These are phyloP conservation scores for Lottia gigantea DNA, from an alignment of 2,888 invertebrate species.

Conservation along the genomic window DNA sequence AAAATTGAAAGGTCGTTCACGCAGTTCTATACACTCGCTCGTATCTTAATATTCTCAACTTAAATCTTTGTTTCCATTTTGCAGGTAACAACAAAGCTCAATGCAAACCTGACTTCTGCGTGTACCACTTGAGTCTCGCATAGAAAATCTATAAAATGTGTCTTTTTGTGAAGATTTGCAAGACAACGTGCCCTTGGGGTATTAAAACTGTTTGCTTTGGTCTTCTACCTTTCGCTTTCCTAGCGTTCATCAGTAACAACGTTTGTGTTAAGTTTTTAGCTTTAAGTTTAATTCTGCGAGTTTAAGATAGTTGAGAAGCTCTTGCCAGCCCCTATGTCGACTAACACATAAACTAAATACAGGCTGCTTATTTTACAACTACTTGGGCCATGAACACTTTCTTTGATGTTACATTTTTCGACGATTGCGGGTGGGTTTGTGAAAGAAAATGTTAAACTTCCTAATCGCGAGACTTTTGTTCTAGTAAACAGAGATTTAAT, in stretches of 20 bases:
- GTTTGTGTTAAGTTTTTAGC: constrained; percentile 26
- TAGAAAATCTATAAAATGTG: constrained; percentile 26
- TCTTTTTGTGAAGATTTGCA: constrained; percentile 9
- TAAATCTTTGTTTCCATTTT: constrained; percentile 17
- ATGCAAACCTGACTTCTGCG: constrained; percentile 31
- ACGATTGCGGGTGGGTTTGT: constrained; percentile 26
- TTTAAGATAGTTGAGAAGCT: constrained; percentile 23
- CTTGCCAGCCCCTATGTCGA: constrained; percentile 15
- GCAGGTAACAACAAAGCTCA: constrained; percentile 15
- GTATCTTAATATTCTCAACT: no score
- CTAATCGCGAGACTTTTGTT: constrained; percentile 35
- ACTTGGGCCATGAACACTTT: constrained; percentile 10
- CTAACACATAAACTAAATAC: constrained; percentile 25
- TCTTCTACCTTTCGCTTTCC: not conserved
- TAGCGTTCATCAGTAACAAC: constrained; percentile 20
- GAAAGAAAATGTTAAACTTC: constrained; percentile 29
- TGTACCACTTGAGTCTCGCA: constrained; percentile 13
- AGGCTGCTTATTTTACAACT: constrained; percentile 16
- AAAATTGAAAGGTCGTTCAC: no score
- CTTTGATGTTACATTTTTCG: constrained; percentile 32
- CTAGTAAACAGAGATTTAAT: constrained; percentile 35
- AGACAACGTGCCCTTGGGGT: constrained; percentile 15
- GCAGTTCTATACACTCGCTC: no score
- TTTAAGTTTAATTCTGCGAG: constrained; percentile 21
- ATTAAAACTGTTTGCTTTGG: constrained; percentile 16